Evolutionary conservation across 23 tunicate genomes (phyloP).

Genomic region (Styela clava): DNA sequence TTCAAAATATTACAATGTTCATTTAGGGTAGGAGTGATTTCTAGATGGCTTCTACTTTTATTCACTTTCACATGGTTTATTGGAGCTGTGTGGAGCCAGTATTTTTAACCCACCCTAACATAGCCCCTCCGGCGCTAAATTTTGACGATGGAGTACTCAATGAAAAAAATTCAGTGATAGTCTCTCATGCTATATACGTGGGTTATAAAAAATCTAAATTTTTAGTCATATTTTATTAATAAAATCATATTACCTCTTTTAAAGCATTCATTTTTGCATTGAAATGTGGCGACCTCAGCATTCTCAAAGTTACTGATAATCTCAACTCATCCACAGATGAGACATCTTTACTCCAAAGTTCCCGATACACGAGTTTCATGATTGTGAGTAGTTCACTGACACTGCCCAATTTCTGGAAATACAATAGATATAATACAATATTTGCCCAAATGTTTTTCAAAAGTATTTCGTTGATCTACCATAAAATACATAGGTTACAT

Average conservation of each 20-base stretch:
- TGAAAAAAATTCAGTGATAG: background rate
- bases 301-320: conserved; percentile 52
- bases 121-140: background rate
- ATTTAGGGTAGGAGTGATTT: too few relatives aligned
- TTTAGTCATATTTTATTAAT: background rate
- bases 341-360: conserved; percentile 69
- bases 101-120: background rate
- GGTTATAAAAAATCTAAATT: too few relatives aligned
- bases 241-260: conserved; percentile 39
- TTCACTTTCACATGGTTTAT: too few relatives aligned
- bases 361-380: conserved; percentile 74
- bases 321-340: conserved; percentile 69
- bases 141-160: background rate
- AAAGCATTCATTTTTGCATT: conserved; percentile 89
- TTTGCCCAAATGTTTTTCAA: background rate
- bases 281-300: conserved; percentile 84
- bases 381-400: conserved; percentile 63
- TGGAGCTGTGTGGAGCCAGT: too few relatives aligned
- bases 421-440: background rate
- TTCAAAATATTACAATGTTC: too few relatives aligned
- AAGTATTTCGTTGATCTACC: background rate
- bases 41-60: too few relatives aligned
- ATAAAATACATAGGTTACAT: background rate
- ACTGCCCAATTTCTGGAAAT: conserved; percentile 57
- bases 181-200: too few relatives aligned